phyloP scores from a whole-genome alignment of 2,113 vertebrate species.

The Clarias macrocephalus region DNA sequence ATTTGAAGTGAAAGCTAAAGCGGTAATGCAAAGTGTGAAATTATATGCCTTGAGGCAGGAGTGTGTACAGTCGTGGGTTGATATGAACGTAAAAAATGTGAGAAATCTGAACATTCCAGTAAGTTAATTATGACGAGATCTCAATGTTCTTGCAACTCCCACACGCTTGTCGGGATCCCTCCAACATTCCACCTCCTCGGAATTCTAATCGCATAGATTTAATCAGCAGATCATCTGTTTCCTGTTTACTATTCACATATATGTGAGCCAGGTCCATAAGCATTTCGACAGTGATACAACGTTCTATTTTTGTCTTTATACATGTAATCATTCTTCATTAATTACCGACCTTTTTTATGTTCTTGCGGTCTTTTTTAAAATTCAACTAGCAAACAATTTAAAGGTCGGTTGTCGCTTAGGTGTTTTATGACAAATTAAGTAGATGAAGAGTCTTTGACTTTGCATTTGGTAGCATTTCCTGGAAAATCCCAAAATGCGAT shows the following conservation, averaged over 20 bases:
- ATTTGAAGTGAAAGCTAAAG: not conserved
- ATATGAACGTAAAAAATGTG: not conserved
- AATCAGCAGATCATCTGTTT: not conserved
- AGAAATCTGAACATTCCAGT: not conserved
- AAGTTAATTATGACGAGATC: not conserved
- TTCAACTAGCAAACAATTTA: too few species aligned
- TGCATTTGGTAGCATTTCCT: too few species aligned
- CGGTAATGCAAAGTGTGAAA: not conserved
- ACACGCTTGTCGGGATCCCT: not conserved
- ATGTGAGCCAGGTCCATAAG: too few species aligned
- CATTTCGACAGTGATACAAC: too few species aligned
- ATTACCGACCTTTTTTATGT: not conserved
- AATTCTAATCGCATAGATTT: not conserved
- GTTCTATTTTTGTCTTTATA: not conserved
- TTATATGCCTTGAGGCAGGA: not conserved
- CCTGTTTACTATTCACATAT: not conserved
- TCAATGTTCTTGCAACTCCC: not conserved
- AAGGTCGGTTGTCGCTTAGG: too few species aligned
- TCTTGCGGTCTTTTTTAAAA: not conserved
- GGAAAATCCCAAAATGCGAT: too few species aligned
- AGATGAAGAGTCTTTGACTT: too few species aligned
- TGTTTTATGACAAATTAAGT: too few species aligned
- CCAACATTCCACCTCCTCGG: not conserved
- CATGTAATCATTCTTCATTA: not conserved
- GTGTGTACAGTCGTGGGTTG: not conserved